Evolutionary conservation across 2,797 vertebrate species (phyloP).

Genomic region (Acipenser oxyrinchus): DNA sequence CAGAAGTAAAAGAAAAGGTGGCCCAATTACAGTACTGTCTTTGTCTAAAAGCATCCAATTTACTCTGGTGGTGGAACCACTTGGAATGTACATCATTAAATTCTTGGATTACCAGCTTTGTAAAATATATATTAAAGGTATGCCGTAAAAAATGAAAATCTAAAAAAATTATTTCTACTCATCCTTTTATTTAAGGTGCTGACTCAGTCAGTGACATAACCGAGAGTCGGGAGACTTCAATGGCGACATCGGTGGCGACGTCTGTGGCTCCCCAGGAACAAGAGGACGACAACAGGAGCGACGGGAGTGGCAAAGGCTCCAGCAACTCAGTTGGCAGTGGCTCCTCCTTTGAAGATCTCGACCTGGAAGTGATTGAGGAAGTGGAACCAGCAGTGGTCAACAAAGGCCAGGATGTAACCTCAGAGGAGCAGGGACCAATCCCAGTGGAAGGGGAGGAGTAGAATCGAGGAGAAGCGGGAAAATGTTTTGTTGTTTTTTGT

Average conservation of each 20-base stretch:
- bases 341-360: constrained; percentile 71
- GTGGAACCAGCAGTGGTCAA: constrained; percentile 39
- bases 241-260: constrained; percentile 48
- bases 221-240: constrained; percentile 75
- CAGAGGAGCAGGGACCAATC: constrained; percentile 41
- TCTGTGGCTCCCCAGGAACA: constrained; percentile 37
- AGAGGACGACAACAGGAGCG: constrained; percentile 54
- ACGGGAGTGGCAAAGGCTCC: constrained; percentile 61
- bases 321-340: constrained; percentile 61
- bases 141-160: constrained; percentile 7
- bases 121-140: not conserved
- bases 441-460: constrained; percentile 63
- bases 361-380: constrained; percentile 54
- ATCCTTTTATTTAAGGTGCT: constrained; percentile 37
- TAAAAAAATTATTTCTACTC: not conserved
- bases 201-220: constrained; percentile 74
- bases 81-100: not conserved
- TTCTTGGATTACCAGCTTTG: not conserved
- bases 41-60: no score
- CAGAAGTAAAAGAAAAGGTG: no score
- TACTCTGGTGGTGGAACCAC: no score
- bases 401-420: constrained; percentile 33
- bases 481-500: not conserved
- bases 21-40: no score
- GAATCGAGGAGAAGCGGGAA: constrained; percentile 26